These are phyloP conservation scores for Caenorhabditis remanei DNA, from an alignment of 1,140 invertebrate genomes.

Conservation along the genomic window DNA sequence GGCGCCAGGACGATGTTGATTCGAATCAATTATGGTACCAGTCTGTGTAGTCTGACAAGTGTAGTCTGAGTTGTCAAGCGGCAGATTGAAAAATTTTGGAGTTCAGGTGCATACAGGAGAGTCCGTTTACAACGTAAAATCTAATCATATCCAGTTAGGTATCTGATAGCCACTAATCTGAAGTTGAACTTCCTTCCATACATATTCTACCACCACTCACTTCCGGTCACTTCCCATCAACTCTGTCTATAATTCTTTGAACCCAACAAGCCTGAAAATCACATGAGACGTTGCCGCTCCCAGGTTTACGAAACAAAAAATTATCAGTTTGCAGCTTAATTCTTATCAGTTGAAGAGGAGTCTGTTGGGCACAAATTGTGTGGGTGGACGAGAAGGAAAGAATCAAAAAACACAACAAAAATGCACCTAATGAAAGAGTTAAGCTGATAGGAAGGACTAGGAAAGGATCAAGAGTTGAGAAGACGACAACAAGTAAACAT, in stretches of 20 bases:
- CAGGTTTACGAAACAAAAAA: constrained; percentile 25
- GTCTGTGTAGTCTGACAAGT: too few species aligned
- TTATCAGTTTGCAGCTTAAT: constrained; percentile 17
- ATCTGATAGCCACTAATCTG: too few species aligned
- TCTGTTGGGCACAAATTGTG: background rate
- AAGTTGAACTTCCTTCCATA: background rate
- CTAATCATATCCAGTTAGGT: too few species aligned
- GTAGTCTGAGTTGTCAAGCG: too few species aligned
- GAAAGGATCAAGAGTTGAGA: too few species aligned
- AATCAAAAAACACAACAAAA: constrained; percentile 14
- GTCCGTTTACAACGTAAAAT: too few species aligned
- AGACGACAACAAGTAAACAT: too few species aligned
- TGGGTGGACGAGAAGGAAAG: background rate
- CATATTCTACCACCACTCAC: background rate
- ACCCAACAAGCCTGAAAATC: background rate
- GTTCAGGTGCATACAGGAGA: too few species aligned
- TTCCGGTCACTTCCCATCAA: constrained; percentile 6
- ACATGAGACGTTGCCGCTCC: background rate
- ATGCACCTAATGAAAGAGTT: background rate
- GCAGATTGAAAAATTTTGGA: too few species aligned
- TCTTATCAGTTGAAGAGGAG: background rate
- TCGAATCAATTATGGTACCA: too few species aligned
- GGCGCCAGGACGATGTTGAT: too few species aligned
- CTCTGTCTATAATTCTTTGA: background rate
- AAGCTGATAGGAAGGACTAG: background rate